Percentiles rank a stretch among this genome's conserved stretches.
Conservation (phyloP, 2,797 vertebrate species). For the Enoplosus armatus region DNA sequence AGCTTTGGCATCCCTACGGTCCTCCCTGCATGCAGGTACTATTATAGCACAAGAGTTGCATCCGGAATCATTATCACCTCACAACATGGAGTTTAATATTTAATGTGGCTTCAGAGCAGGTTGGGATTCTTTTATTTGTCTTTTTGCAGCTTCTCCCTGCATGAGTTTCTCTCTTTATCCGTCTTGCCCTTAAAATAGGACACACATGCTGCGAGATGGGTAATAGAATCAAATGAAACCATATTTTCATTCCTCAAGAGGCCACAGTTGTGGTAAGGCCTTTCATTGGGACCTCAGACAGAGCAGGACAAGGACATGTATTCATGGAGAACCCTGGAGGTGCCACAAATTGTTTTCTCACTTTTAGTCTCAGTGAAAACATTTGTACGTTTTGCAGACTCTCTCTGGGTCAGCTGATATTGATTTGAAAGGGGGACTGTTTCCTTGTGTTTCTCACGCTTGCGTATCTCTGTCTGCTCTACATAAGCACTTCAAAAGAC, state of each 20-base stretch:
- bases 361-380: conserved; percentile 16
- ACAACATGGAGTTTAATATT: conserved; percentile 60
- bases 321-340: conserved; percentile 17
- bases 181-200: conserved; percentile 34
- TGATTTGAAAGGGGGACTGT: conserved; percentile 10
- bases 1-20: conserved; percentile 67
- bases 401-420: conserved; percentile 15
- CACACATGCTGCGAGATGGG: neutral
- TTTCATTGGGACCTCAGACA: conserved; percentile 19
- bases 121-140: conserved; percentile 43
- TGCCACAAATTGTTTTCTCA: neutral
- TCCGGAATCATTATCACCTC: conserved; percentile 66
- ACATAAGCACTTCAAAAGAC: conserved; percentile 34
- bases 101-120: conserved; percentile 48
- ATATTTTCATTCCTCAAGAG: conserved; percentile 37
- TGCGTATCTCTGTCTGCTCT: conserved; percentile 1
- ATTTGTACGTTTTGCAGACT: neutral
- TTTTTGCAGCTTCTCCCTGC: conserved; percentile 18
- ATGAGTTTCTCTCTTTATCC: conserved; percentile 25
- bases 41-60: conserved; percentile 55
- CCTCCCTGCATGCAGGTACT: conserved; percentile 65
- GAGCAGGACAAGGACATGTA: conserved; percentile 25
- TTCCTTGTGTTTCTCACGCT: conserved; percentile 2
- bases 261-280: conserved; percentile 17
- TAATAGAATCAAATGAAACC: conserved; percentile 24